Evolutionary conservation across 1,140 invertebrate genomes (phyloP).

Genomic region (Teleopsis dalmanni): DNA sequence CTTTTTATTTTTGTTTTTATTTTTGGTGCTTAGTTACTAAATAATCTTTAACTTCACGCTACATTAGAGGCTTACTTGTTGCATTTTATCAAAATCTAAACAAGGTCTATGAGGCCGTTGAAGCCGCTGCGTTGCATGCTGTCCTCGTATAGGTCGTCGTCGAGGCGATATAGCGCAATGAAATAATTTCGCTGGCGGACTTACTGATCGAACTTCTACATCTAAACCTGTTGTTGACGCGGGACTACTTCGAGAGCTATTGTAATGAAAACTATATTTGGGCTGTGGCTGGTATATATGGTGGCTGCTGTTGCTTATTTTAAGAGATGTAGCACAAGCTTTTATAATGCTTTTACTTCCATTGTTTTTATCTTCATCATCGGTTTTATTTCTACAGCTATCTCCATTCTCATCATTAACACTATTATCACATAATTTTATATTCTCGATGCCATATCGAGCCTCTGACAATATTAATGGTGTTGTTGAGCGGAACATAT

Average conservation of each 20-base stretch:
- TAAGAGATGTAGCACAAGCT: constrained; percentile 33
- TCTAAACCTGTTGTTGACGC: constrained; percentile 42
- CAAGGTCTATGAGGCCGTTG: constrained; percentile 70
- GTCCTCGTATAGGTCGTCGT: constrained; percentile 53
- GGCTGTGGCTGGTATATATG: constrained; percentile 42
- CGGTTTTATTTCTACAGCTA: neutral
- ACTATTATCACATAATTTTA: constrained; percentile 47
- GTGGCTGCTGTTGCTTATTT: constrained; percentile 42
- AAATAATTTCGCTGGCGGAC: constrained; percentile 67
- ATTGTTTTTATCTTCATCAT: constrained; percentile 26
- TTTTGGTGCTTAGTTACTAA: constrained; percentile 12
- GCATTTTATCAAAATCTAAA: constrained; percentile 95
- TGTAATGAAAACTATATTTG: constrained; percentile 42
- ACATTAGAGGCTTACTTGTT: constrained; percentile 49
- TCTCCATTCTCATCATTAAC: constrained; percentile 41
- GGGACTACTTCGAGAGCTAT: constrained; percentile 37
- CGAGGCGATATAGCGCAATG: constrained; percentile 57
- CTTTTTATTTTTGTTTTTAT: neutral
- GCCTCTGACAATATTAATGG: constrained; percentile 44
- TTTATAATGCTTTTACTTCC: constrained; percentile 21
- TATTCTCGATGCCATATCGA: constrained; percentile 45
- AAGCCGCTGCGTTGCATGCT: constrained; percentile 51
- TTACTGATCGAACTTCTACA: constrained; percentile 53
- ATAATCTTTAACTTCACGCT: constrained; percentile 42
- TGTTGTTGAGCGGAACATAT: constrained; percentile 44